These are phyloP conservation scores for Actenoides lindsayi DNA, from an alignment of 2,113 vertebrate species.

Conservation along the genomic window DNA sequence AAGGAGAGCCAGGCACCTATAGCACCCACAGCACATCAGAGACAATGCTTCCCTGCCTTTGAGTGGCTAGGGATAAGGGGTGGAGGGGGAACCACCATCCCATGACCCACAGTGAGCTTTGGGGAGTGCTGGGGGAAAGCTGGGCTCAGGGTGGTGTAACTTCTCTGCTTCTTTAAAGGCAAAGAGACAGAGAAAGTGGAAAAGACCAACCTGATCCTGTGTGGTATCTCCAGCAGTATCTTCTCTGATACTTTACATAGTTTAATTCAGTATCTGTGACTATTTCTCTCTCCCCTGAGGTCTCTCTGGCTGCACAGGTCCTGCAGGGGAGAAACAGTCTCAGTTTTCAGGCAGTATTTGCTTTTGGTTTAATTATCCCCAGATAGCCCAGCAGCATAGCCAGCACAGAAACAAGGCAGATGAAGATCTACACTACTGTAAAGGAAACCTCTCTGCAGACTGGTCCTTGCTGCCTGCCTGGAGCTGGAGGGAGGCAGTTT, in stretches of 20 bases:
- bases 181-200: neutral
- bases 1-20: neutral
- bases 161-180: neutral
- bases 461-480: neutral
- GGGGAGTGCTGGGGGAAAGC: neutral
- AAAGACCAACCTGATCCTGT: neutral
- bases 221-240: neutral
- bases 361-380: constrained; percentile 5
- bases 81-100: neutral
- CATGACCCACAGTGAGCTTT: neutral
- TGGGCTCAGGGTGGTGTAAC: neutral
- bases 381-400: neutral
- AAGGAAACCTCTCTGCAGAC: neutral
- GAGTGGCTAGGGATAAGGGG: neutral
- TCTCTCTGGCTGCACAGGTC: neutral
- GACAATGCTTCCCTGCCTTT: fast-evolving
- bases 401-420: neutral
- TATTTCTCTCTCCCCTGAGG: neutral
- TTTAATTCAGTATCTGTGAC: constrained; percentile 13
- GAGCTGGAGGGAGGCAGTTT: neutral
- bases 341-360: neutral
- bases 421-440: neutral
- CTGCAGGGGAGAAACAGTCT: neutral
- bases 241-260: neutral
- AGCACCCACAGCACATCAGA: neutral